phyloP scores from a whole-genome alignment of 1,140 invertebrate genomes.

The Streblospio benedicti region DNA sequence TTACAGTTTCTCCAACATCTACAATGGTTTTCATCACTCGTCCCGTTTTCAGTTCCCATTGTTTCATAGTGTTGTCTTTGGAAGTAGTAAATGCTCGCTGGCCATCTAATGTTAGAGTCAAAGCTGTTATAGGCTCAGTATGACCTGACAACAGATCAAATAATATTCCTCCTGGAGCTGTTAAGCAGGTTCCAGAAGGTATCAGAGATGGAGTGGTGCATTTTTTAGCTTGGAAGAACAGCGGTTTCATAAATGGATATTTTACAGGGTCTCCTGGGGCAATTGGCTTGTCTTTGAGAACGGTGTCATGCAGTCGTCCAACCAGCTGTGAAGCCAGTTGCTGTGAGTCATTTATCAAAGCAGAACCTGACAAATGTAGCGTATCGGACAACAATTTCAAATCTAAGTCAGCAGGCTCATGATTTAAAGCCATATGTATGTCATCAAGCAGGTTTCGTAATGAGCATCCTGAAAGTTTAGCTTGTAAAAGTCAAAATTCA shows the following conservation, averaged over 20 bases:
- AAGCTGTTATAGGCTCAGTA: conserved; percentile 36
- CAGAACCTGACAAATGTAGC: conserved; percentile 58
- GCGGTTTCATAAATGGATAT: conserved; percentile 32
- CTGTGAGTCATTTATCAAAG: conserved; percentile 77
- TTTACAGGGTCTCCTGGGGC: conserved; percentile 32
- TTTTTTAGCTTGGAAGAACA: conserved; percentile 29
- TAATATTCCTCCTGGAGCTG: conserved; percentile 36
- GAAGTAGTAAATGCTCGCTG: conserved; percentile 34
- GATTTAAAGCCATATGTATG: conserved; percentile 78
- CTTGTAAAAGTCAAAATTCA: conserved; percentile 97
- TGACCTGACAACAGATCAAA: conserved; percentile 41
- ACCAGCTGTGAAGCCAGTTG: conserved; percentile 92
- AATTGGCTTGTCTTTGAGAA: conserved; percentile 31
- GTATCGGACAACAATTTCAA: conserved; percentile 87
- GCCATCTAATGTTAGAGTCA: conserved; percentile 37
- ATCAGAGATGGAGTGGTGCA: conserved; percentile 34
- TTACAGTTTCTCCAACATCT: conserved; percentile 32
- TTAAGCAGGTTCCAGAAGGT: conserved; percentile 37
- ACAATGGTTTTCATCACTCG: conserved; percentile 35
- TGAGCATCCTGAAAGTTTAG: conserved; percentile 87
- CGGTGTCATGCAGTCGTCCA: conserved; percentile 59
- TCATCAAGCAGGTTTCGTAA: conserved; percentile 81
- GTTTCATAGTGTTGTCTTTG: conserved; percentile 37
- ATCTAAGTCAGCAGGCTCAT: conserved; percentile 80
- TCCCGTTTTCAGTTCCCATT: conserved; percentile 40